Base-by-base conservation (phyloP, 2,797 vertebrate genomes). In the Gymnodraco acuticeps region DNA sequence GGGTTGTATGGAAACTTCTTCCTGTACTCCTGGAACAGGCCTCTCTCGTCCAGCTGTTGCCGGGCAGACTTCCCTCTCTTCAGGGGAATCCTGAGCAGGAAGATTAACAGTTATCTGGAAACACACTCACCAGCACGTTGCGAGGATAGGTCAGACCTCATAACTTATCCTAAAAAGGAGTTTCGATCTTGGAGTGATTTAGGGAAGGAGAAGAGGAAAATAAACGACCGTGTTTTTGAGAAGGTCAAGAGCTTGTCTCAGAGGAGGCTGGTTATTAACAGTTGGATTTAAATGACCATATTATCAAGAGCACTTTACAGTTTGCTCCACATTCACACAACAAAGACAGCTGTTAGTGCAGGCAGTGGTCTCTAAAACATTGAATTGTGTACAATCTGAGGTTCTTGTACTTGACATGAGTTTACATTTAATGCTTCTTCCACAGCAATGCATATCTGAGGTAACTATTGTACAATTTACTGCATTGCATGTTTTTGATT, bases 21-120 rank as follows among this genome's bases (percentile, higher is more conserved):
- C 56, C 62, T 71, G 67, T 70, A 68, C 59, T 85, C 79, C 8
- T 81, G 52, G 3, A 64, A 82, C 52, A 76, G 61, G 42, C 80
- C 82, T 27, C 68, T 56, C 60, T 88, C 84, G 68, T 86, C 66
- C 61, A 86, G 77, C 42, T 19, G 45, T 69, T 81, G 71, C 46
- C 80, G 65, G 68, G 75, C 78, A 0, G 82, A 77, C 67, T 77
- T 82, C 12, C 73, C 81, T 78, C 76, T 84, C 9, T n/a, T 73
- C 61, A 85, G 50, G 62, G 84, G 82, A 48, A 88, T 65, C 47
- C 89, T 89, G 70, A 16, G 33, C 59, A 65, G 27, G 12, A 31
- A 20, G 33, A 3, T 41, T 20, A 19, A 51, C 27, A 41, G 33
- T 52, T 64, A 41, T 70, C 67, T 15, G 6, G 10, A 15, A 16